Base-by-base conservation (phyloP, 2,888 invertebrate genomes). In the Carpatolechia fugitivella region DNA sequence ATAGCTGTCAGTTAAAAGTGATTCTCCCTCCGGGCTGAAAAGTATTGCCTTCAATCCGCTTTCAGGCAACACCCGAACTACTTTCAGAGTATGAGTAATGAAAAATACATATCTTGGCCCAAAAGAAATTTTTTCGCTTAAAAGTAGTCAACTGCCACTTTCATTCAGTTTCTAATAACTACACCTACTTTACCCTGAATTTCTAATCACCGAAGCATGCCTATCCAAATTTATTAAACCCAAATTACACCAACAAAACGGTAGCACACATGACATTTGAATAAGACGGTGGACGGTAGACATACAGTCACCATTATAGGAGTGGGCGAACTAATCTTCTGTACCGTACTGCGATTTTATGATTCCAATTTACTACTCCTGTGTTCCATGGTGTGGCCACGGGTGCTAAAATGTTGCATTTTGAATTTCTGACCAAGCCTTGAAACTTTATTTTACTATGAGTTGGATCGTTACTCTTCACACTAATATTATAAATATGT, bases 361-460 rank as follows among this genome's bases (percentile, higher is more conserved):
- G 80, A 84, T 81, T 80, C 79, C 82, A 83, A 85, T 85, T 85
- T 81, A 67, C 76, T 72, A 68, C 72, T 72, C 67, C 62, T 69
- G 61, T 72, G 78, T 79, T 80, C 80, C 79, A 69, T 72, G 63
- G 58, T 66, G 72, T 79, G 73, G 64, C 55, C 68, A 69, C 62
- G 65, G 62, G 60, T 54, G 57, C n/a, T 56, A 65, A 68, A 68
- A 61, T 52, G 52, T n/a, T 29, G 1, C 6, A 29, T 44, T 44
- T 44, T 5, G 29, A 44, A 6, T n/a, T 20, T 1, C 7, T n/a
- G n/a, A 33, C 2, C n/a, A n/a, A n/a, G 3, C n/a, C 29, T 29
- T 24, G 0, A 13, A 20, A 1, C 1, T 40, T 1, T 13, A 14
- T 13, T 36, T 7, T 1, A 4, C 1, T 14, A 14, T 13, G 14